Conservation (phyloP, 2,888 invertebrate species). For the Rhingia rostrata region DNA sequence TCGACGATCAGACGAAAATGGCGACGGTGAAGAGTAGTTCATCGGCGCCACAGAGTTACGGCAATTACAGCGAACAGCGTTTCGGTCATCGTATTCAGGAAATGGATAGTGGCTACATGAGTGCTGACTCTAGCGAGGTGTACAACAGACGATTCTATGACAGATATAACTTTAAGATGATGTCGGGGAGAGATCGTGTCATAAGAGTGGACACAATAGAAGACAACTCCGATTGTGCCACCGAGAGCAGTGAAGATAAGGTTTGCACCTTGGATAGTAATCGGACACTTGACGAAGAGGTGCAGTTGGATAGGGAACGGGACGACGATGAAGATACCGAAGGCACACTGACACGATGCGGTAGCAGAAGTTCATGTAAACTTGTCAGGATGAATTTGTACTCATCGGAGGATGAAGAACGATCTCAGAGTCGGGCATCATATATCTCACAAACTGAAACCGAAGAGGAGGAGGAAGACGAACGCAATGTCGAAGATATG, state of each 20-base stretch:
- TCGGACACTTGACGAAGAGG: slow-evolving; percentile 46
- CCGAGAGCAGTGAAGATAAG: slow-evolving; percentile 60
- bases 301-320: slow-evolving; percentile 40
- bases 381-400: slow-evolving; percentile 77
- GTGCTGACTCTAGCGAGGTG: slow-evolving; percentile 90
- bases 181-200: slow-evolving; percentile 79
- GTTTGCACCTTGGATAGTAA: slow-evolving; percentile 75
- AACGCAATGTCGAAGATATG: slow-evolving; percentile 90
- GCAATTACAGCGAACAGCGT: slow-evolving; percentile 80
- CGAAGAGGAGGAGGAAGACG: slow-evolving; percentile 89
- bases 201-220: slow-evolving; percentile 81
- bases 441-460: slow-evolving; percentile 83
- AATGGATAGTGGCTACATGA: slow-evolving; percentile 93
- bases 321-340: slow-evolving; percentile 78
- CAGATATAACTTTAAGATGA: slow-evolving; percentile 82
- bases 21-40: slow-evolving; percentile 78
- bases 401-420: slow-evolving; percentile 86
- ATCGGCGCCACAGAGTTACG: slow-evolving; percentile 77
- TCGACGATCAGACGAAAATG: slow-evolving; percentile 78
- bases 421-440: slow-evolving; percentile 85
- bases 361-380: slow-evolving; percentile 62
- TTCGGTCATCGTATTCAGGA: slow-evolving; percentile 83
- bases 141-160: slow-evolving; percentile 84
- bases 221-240: slow-evolving; percentile 79
- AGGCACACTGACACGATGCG: slow-evolving; percentile 78